Conservation (phyloP, 2,888 invertebrate species). For the Hydriomena furcata region DNA sequence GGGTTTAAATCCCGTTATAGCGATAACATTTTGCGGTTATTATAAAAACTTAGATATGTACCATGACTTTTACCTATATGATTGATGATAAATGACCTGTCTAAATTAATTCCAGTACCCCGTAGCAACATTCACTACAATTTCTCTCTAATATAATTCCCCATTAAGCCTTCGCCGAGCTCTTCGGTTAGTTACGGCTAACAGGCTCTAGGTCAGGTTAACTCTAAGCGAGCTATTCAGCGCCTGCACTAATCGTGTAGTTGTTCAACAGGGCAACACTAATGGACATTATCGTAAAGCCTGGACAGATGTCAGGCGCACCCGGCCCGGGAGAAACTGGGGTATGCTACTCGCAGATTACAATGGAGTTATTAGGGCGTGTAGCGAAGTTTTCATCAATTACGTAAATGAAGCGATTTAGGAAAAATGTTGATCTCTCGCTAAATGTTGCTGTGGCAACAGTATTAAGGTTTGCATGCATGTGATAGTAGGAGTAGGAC, state of each 20-base stretch:
- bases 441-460: no score
- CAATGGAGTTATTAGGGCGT: no score
- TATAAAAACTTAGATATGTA: no score
- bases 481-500: no score
- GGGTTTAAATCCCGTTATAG: no score
- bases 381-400: not conserved
- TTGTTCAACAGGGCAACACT: slow-evolving; percentile 15
- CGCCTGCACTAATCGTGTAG: slow-evolving; percentile 8
- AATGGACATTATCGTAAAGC: slow-evolving; percentile 10
- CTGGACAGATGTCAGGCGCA: slow-evolving; percentile 12
- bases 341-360: not conserved
- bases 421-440: no score
- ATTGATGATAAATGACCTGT: no score
- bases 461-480: no score
- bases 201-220: slow-evolving; percentile 1
- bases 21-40: no score
- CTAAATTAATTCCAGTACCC: no score
- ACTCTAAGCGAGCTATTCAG: slow-evolving; percentile 7
- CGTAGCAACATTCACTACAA: no score
- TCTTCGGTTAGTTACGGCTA: slow-evolving; percentile 4
- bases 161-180: not conserved
- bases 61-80: no score
- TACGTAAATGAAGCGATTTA: not conserved
- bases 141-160: not conserved
- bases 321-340: not conserved